Conservation (phyloP, 1,140 invertebrate species). For the Belonocnema kinseyi region DNA sequence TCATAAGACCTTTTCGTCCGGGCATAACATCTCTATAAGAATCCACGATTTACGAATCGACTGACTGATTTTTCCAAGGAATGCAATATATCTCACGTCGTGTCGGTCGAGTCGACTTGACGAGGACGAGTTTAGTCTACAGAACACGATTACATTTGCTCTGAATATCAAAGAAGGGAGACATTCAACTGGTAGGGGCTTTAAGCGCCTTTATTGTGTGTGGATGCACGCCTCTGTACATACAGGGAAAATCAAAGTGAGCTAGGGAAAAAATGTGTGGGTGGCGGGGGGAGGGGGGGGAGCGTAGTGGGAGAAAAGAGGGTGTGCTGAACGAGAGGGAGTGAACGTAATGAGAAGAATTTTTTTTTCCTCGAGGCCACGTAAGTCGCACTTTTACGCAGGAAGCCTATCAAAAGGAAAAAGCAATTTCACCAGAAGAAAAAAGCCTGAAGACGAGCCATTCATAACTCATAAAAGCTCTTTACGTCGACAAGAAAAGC, state of each 20-base stretch:
- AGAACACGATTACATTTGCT: conserved; percentile 29
- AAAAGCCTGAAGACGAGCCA: conserved; percentile 14
- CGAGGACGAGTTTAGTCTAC: conserved; percentile 26
- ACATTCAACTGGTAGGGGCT: conserved; percentile 29
- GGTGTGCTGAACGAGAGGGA: conserved; percentile 8
- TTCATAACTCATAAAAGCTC: conserved; percentile 26
- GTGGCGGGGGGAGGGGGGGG: not conserved
- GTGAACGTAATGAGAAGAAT: conserved; percentile 38
- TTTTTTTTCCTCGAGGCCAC: conserved; percentile 28
- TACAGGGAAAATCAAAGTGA: not conserved
- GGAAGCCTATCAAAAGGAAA: conserved; percentile 29
- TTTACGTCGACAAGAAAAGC: conserved; percentile 27
- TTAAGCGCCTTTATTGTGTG: conserved; percentile 13
- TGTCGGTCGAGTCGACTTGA: conserved; percentile 12
- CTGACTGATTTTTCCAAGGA: conserved; percentile 17
- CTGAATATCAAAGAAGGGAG: conserved; percentile 27
- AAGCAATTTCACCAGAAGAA: conserved; percentile 20
- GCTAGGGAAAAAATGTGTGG: not conserved
- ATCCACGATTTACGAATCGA: conserved; percentile 6
- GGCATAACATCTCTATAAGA: not conserved
- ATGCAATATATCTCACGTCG: conserved; percentile 24
- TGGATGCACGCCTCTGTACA: not conserved
- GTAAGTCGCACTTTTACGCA: conserved; percentile 30
- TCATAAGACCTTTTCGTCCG: too few relatives aligned
- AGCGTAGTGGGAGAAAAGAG: conserved; percentile 17